phyloP scores from a whole-genome alignment of 2,888 invertebrate genomes.

The Tetranychus truncatus region DNA sequence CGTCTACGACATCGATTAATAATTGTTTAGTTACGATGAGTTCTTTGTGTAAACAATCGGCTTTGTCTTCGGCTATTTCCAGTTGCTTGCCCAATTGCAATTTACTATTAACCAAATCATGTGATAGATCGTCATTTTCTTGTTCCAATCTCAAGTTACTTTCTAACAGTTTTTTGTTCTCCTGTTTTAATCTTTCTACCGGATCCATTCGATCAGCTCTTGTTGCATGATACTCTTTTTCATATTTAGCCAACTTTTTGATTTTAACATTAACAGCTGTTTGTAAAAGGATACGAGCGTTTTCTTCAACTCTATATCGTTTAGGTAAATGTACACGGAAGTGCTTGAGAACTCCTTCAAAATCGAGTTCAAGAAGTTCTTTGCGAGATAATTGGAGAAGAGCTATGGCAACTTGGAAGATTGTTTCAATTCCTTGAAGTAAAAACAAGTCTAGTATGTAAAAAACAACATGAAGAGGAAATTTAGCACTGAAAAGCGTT shows the following conservation, averaged over 20 bases:
- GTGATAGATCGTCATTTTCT: conserved; percentile 43
- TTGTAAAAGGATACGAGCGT: conserved; percentile 70
- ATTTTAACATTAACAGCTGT: conserved; percentile 76
- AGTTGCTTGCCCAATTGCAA: conserved; percentile 34
- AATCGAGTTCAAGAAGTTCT: conserved; percentile 77
- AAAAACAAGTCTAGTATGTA: conserved; percentile 92
- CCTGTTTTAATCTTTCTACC: conserved; percentile 34
- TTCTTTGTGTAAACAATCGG: conserved; percentile 34
- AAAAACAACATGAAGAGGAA: conserved; percentile 63
- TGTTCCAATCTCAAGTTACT: conserved; percentile 41
- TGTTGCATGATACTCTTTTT: conserved; percentile 62
- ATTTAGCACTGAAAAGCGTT: conserved; percentile 95
- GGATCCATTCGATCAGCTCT: conserved; percentile 44
- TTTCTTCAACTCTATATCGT: conserved; percentile 76
- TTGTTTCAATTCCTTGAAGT: conserved; percentile 61
- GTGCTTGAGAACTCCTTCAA: conserved; percentile 92
- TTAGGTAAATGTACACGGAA: conserved; percentile 92
- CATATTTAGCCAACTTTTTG: conserved; percentile 69
- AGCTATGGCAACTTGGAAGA: conserved; percentile 90
- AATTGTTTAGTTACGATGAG: conserved; percentile 33
- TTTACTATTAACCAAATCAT: conserved; percentile 41
- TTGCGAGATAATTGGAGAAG: conserved; percentile 64
- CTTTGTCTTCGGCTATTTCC: conserved; percentile 35
- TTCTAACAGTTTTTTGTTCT: conserved; percentile 37
- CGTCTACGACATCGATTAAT: conserved; percentile 51